A percentile compares a stretch with the other conserved stretches of the same genome.
These are phyloP conservation scores for Anguilla rostrata DNA, from an alignment of 2,113 vertebrate species.

Conservation along the genomic window DNA sequence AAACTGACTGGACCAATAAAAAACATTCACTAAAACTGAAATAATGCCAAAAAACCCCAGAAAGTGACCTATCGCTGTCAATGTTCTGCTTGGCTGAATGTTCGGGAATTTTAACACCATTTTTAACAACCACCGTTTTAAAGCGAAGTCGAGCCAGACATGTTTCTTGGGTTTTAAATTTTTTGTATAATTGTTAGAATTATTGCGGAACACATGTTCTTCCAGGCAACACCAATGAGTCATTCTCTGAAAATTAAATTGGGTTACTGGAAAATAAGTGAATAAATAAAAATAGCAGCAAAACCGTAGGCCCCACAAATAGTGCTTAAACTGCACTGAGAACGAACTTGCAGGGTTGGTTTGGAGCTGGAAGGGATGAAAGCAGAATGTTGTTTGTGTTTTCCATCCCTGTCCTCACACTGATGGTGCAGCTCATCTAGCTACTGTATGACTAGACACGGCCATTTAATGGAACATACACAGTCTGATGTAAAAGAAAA, in stretches of 20 bases:
- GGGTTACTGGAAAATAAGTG: not conserved
- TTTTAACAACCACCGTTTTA: too few relatives aligned
- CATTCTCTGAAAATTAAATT: conserved; percentile 15
- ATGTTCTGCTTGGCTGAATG: not conserved
- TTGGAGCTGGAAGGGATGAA: not conserved
- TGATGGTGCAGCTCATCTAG: not conserved
- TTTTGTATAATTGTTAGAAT: not conserved
- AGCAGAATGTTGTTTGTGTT: not conserved
- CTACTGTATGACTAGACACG: not conserved
- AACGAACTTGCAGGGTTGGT: not conserved
- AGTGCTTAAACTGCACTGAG: not conserved
- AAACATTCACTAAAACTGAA: too few relatives aligned
- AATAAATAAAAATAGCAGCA: not conserved
- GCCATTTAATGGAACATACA: not conserved
- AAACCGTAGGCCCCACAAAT: not conserved
- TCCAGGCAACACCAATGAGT: not conserved
- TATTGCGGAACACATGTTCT: not conserved
- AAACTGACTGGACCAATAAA: too few relatives aligned
- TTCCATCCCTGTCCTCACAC: not conserved
- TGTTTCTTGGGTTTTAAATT: not conserved
- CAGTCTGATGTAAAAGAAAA: not conserved
- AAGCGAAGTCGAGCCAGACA: not conserved
- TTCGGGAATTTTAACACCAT: too few relatives aligned
- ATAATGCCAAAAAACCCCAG: too few relatives aligned
- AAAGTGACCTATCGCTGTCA: not conserved